phyloP scores from a whole-genome alignment of 2,797 vertebrate genomes.

The Hippoglossus hippoglossus region DNA sequence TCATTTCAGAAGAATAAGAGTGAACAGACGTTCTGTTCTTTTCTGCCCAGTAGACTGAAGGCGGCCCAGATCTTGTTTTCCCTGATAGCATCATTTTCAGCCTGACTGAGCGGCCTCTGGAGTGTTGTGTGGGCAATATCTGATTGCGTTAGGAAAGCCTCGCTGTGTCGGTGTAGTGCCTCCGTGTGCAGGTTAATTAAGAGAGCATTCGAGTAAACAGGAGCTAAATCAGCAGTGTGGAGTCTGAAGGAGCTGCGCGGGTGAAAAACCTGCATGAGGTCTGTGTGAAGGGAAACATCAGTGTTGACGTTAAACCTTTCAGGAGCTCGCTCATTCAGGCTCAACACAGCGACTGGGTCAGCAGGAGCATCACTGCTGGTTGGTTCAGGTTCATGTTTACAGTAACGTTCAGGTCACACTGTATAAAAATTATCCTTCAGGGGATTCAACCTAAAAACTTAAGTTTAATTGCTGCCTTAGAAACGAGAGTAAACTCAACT shows the following conservation, averaged over 20 bases:
- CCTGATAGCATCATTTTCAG: constrained; percentile 23
- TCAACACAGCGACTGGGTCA: constrained; percentile 6
- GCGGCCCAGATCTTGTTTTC: constrained; percentile 12
- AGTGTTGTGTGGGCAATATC: constrained; percentile 27
- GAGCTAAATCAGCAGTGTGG: constrained; percentile 47
- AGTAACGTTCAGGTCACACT: neutral
- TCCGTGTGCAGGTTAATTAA: constrained; percentile 63
- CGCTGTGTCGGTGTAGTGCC: constrained; percentile 32
- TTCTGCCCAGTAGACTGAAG: neutral
- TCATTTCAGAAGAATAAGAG: neutral
- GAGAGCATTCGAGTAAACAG: constrained; percentile 44
- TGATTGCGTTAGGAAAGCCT: constrained; percentile 35
- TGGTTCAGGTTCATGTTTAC: constrained; percentile 20
- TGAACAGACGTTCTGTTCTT: constrained; percentile 17
- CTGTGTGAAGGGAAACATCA: constrained; percentile 38
- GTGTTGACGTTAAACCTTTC: constrained; percentile 34
- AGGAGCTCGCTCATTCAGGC: neutral
- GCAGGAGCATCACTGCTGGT: constrained; percentile 26
- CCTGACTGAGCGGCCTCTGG: constrained; percentile 9
- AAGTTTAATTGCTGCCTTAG: too few species aligned
- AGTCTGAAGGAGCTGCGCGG: constrained; percentile 23
- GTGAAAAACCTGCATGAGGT: constrained; percentile 17
- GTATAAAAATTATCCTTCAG: neutral
- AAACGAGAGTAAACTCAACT: too few species aligned
- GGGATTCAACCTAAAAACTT: too few species aligned